These are phyloP conservation scores for Oreonectes daqikongensis DNA, from an alignment of 2,797 vertebrate genomes.

Conservation along the genomic window DNA sequence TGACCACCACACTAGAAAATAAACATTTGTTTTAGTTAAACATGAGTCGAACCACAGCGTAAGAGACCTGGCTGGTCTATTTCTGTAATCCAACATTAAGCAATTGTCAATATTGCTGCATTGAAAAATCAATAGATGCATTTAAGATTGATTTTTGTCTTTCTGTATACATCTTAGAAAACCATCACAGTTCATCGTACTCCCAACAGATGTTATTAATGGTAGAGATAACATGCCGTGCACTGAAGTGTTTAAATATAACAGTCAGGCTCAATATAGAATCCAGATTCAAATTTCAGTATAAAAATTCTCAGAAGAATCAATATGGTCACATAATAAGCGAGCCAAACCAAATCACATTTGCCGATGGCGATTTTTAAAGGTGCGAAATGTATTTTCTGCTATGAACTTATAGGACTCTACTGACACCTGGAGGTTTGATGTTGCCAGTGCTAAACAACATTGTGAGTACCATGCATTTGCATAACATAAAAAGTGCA, in stretches of 20 bases:
- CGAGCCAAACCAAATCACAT: not conserved
- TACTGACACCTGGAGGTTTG: constrained; percentile 30
- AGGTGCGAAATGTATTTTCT: not conserved
- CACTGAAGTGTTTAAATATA: not conserved
- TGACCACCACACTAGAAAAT: constrained; percentile 1
- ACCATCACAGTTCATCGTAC: not conserved
- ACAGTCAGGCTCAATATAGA: not conserved
- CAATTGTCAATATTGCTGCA: constrained; percentile 26
- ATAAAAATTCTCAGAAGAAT: not conserved
- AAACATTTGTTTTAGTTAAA: constrained; percentile 15
- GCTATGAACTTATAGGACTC: not conserved
- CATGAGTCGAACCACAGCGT: constrained; percentile 1
- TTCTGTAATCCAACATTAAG: constrained; percentile 17
- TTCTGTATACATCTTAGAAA: constrained; percentile 7
- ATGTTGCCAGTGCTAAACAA: not conserved
- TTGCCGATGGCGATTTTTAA: not conserved
- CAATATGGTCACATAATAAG: not conserved
- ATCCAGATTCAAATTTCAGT: not conserved
- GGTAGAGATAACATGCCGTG: not conserved
- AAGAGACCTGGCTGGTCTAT: not conserved
- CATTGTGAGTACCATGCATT: not conserved
- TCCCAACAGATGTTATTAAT: not conserved
- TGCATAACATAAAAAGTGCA: not conserved
- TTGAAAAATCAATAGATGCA: constrained; percentile 37
- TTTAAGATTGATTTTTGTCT: constrained; percentile 38